These are phyloP conservation scores for Dryobates pubescens DNA, from an alignment of 2,797 vertebrate species.

Conservation along the genomic window DNA sequence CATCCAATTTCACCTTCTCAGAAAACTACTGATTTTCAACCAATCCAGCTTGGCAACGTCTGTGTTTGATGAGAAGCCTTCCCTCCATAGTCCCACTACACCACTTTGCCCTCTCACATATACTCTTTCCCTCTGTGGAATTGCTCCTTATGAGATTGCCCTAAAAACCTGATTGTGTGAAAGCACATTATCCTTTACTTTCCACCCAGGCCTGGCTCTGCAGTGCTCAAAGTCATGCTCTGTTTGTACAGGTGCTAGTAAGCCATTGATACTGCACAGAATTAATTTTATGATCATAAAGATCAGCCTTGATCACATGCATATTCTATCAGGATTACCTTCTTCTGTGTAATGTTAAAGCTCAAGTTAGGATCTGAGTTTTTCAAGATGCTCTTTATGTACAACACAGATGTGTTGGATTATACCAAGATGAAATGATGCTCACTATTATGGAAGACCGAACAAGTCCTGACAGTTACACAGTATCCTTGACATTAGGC, in stretches of 20 bases:
- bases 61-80: rapidly evolving
- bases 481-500: slow-evolving; percentile 17
- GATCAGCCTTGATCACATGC: neutral
- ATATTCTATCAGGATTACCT: neutral
- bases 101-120: rapidly evolving
- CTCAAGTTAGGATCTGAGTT: neutral
- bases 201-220: neutral
- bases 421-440: neutral
- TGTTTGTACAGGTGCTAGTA: neutral
- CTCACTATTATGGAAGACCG: neutral
- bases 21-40: neutral
- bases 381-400: neutral
- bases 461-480: neutral
- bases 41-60: neutral
- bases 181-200: neutral
- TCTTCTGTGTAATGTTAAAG: neutral
- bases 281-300: neutral
- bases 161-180: neutral
- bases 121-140: neutral
- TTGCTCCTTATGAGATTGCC: neutral
- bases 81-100: neutral
- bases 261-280: neutral
- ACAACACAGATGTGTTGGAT: neutral
- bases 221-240: neutral
- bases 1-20: neutral